Base-by-base conservation (phyloP, 2,797 vertebrate species). In the Propithecus perrieri region DNA sequence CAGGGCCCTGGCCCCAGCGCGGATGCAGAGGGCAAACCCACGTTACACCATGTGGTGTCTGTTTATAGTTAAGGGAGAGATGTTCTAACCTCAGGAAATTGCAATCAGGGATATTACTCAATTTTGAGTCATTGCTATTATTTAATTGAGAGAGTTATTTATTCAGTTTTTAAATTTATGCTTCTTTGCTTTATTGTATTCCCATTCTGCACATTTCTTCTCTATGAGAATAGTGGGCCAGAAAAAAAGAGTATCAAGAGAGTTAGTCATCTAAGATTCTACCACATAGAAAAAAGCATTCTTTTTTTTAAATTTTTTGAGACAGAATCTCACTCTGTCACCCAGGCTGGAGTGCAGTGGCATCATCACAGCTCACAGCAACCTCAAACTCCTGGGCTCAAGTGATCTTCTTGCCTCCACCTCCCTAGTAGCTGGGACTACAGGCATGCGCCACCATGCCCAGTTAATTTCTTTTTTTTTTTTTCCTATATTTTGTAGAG, bases 41-140 rank as follows among this genome's bases (percentile, higher is more conserved):
- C 4, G 0, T 0, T 0, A 3, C 4, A 18, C 35, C 41, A 3
- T 0, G 43, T 3, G 48, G 38, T 1, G n/a, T 11, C 74, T 89
- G 53, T 38, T 55, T 38, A 20, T 22, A 20, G 28, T 4, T 28
- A 30, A 61, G n/a, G 7, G 30, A 22, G 61, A 41, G 46, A 10
- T 17, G 14, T 13, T 61, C 61, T 22, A 10, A 67, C 71, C 67
- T 74, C 89, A 26, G 85, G 71, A 65, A 41, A 13, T 12, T 5
- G 5, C 94, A 71, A 2, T 46, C 3, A 2, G 50, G 43, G 35
- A 30, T 22, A 2, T 33, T 33, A 3, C 71, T 75, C 69, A 57
- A 5, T 11, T 2, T 55, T 20, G 33, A 75, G 76, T 88, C 48
- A 12, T 20, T 13, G 5, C 20, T 8, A 4, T 46, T 26, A 43